Evolutionary conservation across 2,797 vertebrate species (phyloP), one percentile per base, ranked within the genome.

Genomic region (Schizothorax lantsangensis): DNA sequence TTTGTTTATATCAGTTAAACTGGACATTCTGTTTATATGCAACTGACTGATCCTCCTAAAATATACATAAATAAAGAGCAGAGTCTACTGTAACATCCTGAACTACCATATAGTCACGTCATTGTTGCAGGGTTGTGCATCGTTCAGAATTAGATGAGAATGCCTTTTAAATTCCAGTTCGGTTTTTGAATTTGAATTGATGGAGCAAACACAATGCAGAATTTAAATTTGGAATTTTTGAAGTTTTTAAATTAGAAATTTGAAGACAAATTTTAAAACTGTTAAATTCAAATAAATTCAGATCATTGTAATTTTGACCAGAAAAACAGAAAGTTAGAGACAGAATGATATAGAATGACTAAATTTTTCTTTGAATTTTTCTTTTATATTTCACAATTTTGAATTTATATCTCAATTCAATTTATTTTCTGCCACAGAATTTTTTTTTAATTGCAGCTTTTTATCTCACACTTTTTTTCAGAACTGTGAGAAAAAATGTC

Each of bases 41-140:
- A 45, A 10, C 52, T 62, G 57, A 72, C 52, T 38, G 69, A 73
- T 38, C 17, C 17, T 57, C 57, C 14, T 38, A 66, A 38, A 38
- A 38, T 38, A 38, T 38, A 38, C 6, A 6, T 38, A 38, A 38
- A 38, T 38, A 38, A 38, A 38, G 77, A 84, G 26, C 85, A 89
- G 88, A 43, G 33, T 85, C 86, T 30, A 84, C 40, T 47, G 36
- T 73, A n/a, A 33, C 30, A 17, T 75, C 43, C 73, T 80, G 57
- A 66, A 62, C 36, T 40, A 23, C 21, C 19, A 4, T 17, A 2
- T 17, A 52, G 47, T 52, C 12, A 30, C 4, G 8, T 33, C 5
- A 21, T 45, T 38, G 66, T 38, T 38, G 33, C 8, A 10, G n/a
- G 11, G 59, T 14, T 64, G 59, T 64, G 59, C 68, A 6, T 8